These are phyloP conservation scores for Scomberomorus guttatus DNA, from an alignment of 2,797 vertebrate genomes.

Conservation along the genomic window DNA sequence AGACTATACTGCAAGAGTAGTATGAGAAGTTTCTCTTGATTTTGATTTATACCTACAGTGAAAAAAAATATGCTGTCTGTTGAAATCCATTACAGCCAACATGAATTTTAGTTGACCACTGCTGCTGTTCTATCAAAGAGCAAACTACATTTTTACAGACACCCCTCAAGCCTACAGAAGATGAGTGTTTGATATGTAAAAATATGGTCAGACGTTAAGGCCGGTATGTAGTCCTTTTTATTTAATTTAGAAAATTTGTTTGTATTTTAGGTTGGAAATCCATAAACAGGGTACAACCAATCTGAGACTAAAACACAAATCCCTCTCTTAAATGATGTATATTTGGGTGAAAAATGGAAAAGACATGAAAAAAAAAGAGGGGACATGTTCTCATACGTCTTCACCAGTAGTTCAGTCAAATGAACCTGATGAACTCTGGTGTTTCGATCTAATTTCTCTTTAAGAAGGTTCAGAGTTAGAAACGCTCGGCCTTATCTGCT, in stretches of 20 bases:
- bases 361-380: not conserved
- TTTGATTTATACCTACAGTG: too few relatives aligned
- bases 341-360: not conserved
- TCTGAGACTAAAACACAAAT: not conserved
- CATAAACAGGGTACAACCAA: too few relatives aligned
- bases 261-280: not conserved
- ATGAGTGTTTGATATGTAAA: too few relatives aligned
- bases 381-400: not conserved
- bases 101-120: not conserved
- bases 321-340: not conserved
- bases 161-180: too few relatives aligned
- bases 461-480: not conserved
- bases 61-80: too few relatives aligned
- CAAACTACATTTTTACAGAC: not conserved
- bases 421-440: not conserved
- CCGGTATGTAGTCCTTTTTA: not conserved
- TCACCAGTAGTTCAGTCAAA: not conserved
- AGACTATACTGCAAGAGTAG: not conserved
- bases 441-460: not conserved
- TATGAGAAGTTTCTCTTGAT: not conserved
- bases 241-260: not conserved
- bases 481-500: too few relatives aligned
- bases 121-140: not conserved
- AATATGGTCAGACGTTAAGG: too few relatives aligned
- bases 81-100: not conserved